Percentiles rank a stretch among this genome's conserved stretches.
These are phyloP conservation scores for Varecia variegata DNA, from an alignment of 2,797 vertebrate genomes.

Conservation along the genomic window DNA sequence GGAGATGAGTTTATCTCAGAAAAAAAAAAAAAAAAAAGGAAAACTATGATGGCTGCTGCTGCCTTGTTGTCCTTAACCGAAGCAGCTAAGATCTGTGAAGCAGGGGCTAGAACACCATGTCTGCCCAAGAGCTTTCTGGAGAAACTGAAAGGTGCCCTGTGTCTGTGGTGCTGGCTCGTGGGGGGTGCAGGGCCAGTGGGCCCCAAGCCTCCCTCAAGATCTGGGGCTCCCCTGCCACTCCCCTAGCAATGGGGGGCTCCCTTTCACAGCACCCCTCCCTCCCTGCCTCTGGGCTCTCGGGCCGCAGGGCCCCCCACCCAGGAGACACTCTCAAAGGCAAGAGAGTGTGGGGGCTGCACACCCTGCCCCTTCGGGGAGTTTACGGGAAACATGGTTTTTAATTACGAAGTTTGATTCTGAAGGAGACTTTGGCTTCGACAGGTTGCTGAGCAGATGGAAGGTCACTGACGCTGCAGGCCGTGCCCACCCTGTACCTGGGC, in stretches of 20 bases:
- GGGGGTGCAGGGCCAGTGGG: background rate
- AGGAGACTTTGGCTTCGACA: background rate
- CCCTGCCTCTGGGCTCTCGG: background rate
- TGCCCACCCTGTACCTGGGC: background rate
- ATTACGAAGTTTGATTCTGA: background rate
- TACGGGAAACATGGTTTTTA: background rate
- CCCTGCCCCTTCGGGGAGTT: background rate
- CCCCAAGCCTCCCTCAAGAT: background rate
- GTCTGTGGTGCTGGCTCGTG: background rate
- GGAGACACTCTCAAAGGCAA: background rate
- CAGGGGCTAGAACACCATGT: background rate
- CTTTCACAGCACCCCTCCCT: background rate
- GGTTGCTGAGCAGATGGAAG: background rate
- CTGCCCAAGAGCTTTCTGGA: background rate
- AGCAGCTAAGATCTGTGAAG: background rate
- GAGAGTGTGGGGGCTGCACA: background rate
- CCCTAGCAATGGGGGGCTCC: accelerated
- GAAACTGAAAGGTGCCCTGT: background rate
- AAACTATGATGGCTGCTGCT: background rate
- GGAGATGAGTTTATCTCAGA: no score
- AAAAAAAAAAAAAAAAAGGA: background rate
- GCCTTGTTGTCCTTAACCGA: background rate
- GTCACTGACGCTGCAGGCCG: accelerated
- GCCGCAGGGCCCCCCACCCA: background rate
- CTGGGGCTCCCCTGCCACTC: no score